Conservation (phyloP, 2,113 vertebrate species). For the Actinemys pallida region DNA sequence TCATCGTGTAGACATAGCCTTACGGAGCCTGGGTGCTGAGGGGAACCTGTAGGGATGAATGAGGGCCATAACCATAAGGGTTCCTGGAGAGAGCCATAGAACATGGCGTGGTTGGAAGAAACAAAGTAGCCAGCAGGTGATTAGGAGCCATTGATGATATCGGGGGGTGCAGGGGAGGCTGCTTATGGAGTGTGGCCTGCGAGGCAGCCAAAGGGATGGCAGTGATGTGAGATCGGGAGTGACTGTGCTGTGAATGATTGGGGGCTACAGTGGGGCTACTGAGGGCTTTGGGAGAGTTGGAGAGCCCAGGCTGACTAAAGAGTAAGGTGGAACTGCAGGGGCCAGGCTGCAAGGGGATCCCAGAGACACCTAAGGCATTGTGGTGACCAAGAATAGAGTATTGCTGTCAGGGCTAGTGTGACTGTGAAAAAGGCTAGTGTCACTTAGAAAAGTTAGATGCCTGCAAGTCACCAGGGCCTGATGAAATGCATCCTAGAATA, state of each 20-base stretch:
- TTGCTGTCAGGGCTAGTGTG: background rate
- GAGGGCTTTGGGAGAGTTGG: background rate
- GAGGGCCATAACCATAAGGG: no score
- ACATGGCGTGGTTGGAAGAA: no score
- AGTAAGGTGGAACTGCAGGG: background rate
- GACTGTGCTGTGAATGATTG: fast-evolving
- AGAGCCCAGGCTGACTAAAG: background rate
- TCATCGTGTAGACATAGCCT: no score
- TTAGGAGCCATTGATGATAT: no score
- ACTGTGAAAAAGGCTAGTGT: no score
- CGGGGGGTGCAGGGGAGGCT: background rate
- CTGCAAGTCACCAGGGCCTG: no score
- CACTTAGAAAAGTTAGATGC: no score
- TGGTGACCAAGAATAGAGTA: background rate
- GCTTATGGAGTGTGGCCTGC: background rate
- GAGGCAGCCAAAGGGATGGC: background rate
- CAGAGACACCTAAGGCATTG: background rate
- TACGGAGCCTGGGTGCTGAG: no score
- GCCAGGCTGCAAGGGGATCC: background rate
- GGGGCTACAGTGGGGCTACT: background rate
- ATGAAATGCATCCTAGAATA: no score
- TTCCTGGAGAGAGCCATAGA: no score
- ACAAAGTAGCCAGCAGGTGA: no score
- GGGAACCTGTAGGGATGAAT: no score
- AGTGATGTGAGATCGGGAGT: background rate